Evolutionary conservation across 2,888 invertebrate genomes (phyloP).

Genomic region (Epinotia demarniana): DNA sequence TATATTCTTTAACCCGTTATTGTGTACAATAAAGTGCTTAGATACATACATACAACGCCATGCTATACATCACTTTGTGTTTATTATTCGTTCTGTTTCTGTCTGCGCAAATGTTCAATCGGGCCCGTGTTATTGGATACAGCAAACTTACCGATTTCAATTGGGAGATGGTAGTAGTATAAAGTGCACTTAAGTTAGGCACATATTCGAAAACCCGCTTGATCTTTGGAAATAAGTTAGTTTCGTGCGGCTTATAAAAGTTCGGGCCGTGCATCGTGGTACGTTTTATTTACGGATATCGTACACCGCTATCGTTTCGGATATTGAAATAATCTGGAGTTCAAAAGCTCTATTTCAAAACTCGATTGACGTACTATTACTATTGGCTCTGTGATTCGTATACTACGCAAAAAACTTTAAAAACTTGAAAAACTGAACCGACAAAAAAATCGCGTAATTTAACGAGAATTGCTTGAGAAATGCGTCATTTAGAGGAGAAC

Average conservation of each 20-base stretch:
- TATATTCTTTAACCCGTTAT: too few relatives aligned
- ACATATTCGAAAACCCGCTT: slow-evolving; percentile 42
- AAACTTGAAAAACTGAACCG: too few relatives aligned
- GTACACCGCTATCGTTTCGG: slow-evolving; percentile 28
- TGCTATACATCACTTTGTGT: too few relatives aligned
- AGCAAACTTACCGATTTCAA: slow-evolving; percentile 25
- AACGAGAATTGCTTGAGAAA: too few relatives aligned
- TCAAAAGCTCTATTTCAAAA: too few relatives aligned
- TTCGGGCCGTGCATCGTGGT: slow-evolving; percentile 36
- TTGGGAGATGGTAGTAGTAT: slow-evolving; percentile 35
- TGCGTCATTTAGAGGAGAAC: too few relatives aligned
- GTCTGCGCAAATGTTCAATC: slow-evolving; percentile 3
- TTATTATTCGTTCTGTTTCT: slow-evolving; percentile 1
- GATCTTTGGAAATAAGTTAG: slow-evolving; percentile 44
- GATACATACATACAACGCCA: too few relatives aligned
- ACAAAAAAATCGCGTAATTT: too few relatives aligned
- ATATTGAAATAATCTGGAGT: not conserved
- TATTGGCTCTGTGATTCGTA: too few relatives aligned
- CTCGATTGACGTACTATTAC: too few relatives aligned
- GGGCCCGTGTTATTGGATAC: slow-evolving; percentile 3
- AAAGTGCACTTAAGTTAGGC: slow-evolving; percentile 42
- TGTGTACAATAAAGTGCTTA: too few relatives aligned
- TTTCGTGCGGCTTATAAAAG: slow-evolving; percentile 42
- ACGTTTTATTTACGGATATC: slow-evolving; percentile 39
- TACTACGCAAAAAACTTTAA: too few relatives aligned